phyloP scores from a whole-genome alignment of 2,797 vertebrate species.

The Chiloscyllium punctatum region DNA sequence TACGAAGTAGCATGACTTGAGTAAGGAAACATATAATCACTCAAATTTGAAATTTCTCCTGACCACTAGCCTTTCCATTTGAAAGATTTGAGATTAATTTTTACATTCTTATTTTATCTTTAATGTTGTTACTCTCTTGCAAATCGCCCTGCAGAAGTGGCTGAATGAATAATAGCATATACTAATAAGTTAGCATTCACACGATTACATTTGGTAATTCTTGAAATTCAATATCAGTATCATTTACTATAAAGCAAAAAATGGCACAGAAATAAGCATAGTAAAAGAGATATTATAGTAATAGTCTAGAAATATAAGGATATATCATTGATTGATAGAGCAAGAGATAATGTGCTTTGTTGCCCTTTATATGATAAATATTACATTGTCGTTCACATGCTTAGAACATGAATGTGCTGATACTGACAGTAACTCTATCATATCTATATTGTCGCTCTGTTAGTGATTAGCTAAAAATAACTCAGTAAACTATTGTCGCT shows the following conservation, averaged over 20 bases:
- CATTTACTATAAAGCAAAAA: neutral
- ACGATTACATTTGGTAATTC: neutral
- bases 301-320: neutral
- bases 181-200: neutral
- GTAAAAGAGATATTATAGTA: neutral
- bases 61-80: neutral
- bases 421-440: neutral
- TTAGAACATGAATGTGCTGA: neutral
- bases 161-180: neutral
- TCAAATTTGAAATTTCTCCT: neutral
- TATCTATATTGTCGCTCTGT: neutral
- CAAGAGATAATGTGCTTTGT: neutral
- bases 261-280: neutral
- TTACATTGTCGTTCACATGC: neutral
- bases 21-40: neutral
- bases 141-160: neutral
- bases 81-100: neutral
- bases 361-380: neutral
- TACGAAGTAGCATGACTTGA: neutral
- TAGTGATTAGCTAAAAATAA: neutral
- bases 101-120: neutral
- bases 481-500: neutral
- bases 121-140: neutral
- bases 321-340: neutral
- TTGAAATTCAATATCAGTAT: neutral